A percentile compares a stretch with the other conserved stretches of the same genome.
These are phyloP conservation scores for Erythrolamprus reginae DNA, from an alignment of 2,113 vertebrate genomes.

Conservation along the genomic window DNA sequence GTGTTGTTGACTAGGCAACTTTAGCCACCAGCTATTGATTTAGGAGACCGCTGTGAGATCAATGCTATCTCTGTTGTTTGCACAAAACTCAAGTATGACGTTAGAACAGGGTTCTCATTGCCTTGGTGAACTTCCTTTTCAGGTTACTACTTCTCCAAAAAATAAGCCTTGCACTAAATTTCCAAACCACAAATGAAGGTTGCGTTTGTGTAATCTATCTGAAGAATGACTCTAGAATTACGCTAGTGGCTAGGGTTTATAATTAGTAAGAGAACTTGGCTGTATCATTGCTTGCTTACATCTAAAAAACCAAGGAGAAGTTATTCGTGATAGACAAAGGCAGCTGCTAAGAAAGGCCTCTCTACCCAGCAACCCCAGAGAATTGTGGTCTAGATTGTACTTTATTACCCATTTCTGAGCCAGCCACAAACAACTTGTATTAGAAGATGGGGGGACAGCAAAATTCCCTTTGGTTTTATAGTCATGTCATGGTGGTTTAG, in stretches of 20 bases:
- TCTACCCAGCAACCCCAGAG: not conserved
- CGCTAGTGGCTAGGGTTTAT: too few relatives aligned
- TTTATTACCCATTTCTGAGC: slow-evolving; percentile 9
- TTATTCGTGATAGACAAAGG: not conserved
- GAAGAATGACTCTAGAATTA: not conserved
- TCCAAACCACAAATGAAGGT: not conserved
- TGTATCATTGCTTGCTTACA: not conserved
- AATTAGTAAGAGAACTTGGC: slow-evolving; percentile 5
- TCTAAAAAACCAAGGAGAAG: not conserved
- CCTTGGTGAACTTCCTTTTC: not conserved
- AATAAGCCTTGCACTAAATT: not conserved
- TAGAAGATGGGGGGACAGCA: not conserved
- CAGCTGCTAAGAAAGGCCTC: not conserved
- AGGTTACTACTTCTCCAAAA: not conserved
- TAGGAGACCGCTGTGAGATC: not conserved
- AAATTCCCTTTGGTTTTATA: not conserved
- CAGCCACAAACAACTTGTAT: slow-evolving; percentile 7
- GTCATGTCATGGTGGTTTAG: not conserved
- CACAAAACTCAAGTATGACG: not conserved
- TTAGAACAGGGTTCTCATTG: not conserved
- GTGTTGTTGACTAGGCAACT: not conserved
- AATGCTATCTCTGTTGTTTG: not conserved
- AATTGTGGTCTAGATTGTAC: not conserved
- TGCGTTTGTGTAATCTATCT: not conserved
- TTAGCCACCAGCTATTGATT: not conserved